Conservation (phyloP, 2,888 invertebrate species). For the Macrostomum cliftonense region DNA sequence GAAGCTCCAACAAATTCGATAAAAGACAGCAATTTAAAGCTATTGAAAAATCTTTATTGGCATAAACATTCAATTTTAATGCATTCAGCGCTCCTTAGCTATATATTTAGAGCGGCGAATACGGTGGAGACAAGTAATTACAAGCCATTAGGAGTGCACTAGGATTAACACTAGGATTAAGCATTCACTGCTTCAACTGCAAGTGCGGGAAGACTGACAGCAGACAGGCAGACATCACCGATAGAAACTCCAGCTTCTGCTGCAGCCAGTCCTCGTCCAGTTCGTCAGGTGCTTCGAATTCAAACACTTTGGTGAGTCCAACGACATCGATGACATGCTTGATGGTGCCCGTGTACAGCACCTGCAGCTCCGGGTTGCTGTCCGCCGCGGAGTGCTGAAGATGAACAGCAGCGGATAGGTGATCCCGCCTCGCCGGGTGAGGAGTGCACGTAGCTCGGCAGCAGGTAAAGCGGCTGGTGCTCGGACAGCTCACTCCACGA, state of each 20-base stretch:
- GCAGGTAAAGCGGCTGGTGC: constrained; percentile 60
- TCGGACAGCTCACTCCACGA: constrained; percentile 64
- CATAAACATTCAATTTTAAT: too few species aligned
- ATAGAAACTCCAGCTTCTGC: constrained; percentile 46
- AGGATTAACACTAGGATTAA: too few species aligned
- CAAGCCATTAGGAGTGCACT: too few species aligned
- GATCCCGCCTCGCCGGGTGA: constrained; percentile 64
- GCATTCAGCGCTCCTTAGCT: too few species aligned
- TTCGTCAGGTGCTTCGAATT: constrained; percentile 73
- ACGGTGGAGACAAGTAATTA: too few species aligned
- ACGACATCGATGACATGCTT: constrained; percentile 62
- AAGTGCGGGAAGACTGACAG: too few species aligned
- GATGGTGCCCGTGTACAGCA: constrained; percentile 84
- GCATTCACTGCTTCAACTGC: too few species aligned
- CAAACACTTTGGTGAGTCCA: constrained; percentile 59
- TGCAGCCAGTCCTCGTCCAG: constrained; percentile 73
- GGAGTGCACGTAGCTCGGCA: constrained; percentile 59
- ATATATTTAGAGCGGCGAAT: too few species aligned
- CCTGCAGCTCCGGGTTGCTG: constrained; percentile 57
- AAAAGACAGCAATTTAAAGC: too few species aligned
- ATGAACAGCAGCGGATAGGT: constrained; percentile 79
- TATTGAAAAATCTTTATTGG: too few species aligned
- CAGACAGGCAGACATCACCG: too few species aligned
- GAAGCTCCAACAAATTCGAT: too few species aligned
- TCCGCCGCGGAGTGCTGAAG: constrained; percentile 73